Conservation (phyloP, 1,140 invertebrate genomes). For the Bombus sibiricus region DNA sequence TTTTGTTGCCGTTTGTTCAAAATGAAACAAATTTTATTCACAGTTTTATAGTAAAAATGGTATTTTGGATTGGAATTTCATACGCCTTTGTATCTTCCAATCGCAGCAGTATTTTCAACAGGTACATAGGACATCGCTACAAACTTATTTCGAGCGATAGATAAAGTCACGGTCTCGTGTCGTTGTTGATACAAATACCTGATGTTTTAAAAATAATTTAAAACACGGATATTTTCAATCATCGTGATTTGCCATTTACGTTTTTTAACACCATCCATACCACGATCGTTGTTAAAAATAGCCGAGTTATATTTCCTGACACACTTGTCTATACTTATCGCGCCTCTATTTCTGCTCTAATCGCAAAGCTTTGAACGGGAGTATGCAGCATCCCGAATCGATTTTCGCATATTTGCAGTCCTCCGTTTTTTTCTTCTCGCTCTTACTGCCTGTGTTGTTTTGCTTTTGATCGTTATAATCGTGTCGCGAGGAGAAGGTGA, state of each 20-base stretch:
- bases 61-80: neutral
- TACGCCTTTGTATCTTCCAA: neutral
- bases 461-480: neutral
- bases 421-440: too few relatives aligned
- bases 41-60: neutral
- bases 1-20: too few relatives aligned
- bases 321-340: constrained; percentile 20
- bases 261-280: neutral
- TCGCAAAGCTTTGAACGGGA: constrained; percentile 2
- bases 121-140: neutral
- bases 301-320: constrained; percentile 16
- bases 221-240: neutral
- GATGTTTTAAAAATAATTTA: too few relatives aligned
- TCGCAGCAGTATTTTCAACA: neutral
- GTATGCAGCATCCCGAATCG: neutral
- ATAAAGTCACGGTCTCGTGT: too few relatives aligned
- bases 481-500: constrained; percentile 5
- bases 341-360: constrained; percentile 20
- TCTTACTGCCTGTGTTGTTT: neutral
- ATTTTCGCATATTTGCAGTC: constrained; percentile 13
- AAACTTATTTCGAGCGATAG: neutral
- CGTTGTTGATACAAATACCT: too few relatives aligned
- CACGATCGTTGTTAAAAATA: neutral
- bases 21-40: neutral
- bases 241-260: neutral